Percentiles rank a stretch among this genome's conserved stretches.
phyloP scores from a whole-genome alignment of 35 echinoderm and acorn worm genomes.

The Patiria miniata region DNA sequence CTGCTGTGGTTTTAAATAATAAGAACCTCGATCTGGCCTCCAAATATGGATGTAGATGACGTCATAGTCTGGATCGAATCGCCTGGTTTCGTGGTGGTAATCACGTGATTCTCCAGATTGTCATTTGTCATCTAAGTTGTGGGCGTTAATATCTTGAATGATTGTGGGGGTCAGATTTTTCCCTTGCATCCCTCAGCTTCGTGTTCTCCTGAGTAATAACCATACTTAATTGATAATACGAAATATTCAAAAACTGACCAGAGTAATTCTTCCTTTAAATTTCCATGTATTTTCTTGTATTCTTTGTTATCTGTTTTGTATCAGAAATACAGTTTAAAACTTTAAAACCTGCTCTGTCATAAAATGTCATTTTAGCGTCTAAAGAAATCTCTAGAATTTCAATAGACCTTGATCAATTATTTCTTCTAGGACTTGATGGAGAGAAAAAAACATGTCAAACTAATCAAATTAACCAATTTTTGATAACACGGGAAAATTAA shows the following conservation, averaged over 20 bases:
- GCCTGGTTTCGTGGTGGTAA: slow-evolving; percentile 26
- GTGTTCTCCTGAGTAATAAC: background rate
- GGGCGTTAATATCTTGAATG: background rate
- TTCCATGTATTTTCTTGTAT: no score
- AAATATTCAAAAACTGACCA: slow-evolving; percentile 11
- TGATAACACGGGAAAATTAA: no score
- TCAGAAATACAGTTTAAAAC: no score
- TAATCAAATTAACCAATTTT: no score
- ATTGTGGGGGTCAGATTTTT: background rate
- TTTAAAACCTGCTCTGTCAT: no score
- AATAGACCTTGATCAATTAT: no score
- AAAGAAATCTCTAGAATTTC: no score
- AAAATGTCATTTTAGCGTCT: no score
- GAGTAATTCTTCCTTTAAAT: background rate
- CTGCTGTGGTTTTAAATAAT: slow-evolving; percentile 9
- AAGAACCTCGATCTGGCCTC: background rate
- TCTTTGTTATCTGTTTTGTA: no score
- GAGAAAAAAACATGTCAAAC: no score
- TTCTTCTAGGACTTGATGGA: no score
- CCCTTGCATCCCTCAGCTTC: slow-evolving; percentile 1
- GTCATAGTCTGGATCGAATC: background rate
- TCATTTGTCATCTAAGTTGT: background rate
- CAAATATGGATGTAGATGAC: background rate
- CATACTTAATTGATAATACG: background rate
- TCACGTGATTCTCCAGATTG: background rate